Evolutionary conservation across 2,888 invertebrate genomes (phyloP), one percentile per base, ranked within the genome.

Genomic region (Morpho deidamia): DNA sequence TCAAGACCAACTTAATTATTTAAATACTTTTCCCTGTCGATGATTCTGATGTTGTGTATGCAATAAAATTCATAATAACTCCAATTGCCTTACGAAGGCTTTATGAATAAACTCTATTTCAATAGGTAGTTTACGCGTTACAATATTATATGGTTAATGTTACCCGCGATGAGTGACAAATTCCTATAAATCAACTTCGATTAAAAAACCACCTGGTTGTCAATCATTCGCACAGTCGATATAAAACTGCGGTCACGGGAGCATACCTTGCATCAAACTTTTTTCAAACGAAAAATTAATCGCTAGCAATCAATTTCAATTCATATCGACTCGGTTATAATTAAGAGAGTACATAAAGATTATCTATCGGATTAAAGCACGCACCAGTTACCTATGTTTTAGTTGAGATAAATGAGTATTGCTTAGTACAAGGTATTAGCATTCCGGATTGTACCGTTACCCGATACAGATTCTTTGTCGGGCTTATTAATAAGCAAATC

Each of bases 401-500:
- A 66, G 64, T 67, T 66, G 70, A 75, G 71, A 77, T 78, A 79
- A 78, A 78, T 77, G 74, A 71, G 71, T 76, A 78, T 77, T 74
- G 71, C 73, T 74, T 68, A 68, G 71, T 72, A 72, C 71, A 67
- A 66, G 65, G 61, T 69, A 74, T 75, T 74, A 72, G 71, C 72
- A 73, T 74, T 74, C 73, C 71, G 66, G 74, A 61, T 58, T 68
- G 61, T 74, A 71, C 73, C 74, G 71, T 72, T 71, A 71, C 5
- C 60, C 64, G 69, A 69, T 71, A 74, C 69, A 78, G 78, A 75
- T 80, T 74, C 79, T 76, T 77, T 81, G 78, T 82, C 81, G 81
- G 77, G 73, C 78, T 77, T 82, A 81, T 81, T 82, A 83, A 81
- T 78, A 82, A 80, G 73, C 73, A 81, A 79, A 82, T 79, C 81